phyloP scores from a whole-genome alignment of 2,113 vertebrate genomes.

The Boleophthalmus pectinirostris region DNA sequence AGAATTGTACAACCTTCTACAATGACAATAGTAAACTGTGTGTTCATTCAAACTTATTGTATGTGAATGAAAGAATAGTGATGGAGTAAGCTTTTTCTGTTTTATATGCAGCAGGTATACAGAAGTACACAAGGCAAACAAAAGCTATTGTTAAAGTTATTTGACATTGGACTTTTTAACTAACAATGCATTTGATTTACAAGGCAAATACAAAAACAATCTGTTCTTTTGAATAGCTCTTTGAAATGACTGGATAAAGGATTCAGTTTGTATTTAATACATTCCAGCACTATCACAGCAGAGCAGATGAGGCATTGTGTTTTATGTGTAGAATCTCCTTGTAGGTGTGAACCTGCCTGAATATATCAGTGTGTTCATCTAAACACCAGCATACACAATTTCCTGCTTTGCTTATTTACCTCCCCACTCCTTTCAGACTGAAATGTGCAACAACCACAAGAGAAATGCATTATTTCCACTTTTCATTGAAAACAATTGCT shows the following conservation, averaged over 20 bases:
- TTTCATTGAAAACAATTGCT: neutral
- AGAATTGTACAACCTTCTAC: neutral
- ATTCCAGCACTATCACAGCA: neutral
- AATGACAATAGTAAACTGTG: neutral
- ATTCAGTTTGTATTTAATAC: neutral
- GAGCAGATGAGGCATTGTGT: constrained; percentile 14
- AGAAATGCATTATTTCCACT: neutral
- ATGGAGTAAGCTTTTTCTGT: neutral
- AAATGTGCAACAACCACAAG: neutral
- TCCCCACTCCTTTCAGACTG: neutral
- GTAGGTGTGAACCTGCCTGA: constrained; percentile 23
- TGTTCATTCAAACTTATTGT: no score
- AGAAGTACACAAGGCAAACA: neutral
- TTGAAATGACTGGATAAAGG: no score
- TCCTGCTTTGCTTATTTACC: constrained; percentile 6
- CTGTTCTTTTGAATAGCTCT: no score
- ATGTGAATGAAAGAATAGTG: no score
- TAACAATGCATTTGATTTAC: neutral
- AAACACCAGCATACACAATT: constrained; percentile 1
- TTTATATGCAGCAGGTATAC: neutral
- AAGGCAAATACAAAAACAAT: no score
- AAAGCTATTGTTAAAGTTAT: neutral
- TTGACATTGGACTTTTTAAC: neutral
- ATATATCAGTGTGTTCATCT: constrained; percentile 13
- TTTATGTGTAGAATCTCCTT: constrained; percentile 34